These are phyloP conservation scores for Petaurus breviceps DNA, from an alignment of 2,113 vertebrate genomes.

Conservation along the genomic window DNA sequence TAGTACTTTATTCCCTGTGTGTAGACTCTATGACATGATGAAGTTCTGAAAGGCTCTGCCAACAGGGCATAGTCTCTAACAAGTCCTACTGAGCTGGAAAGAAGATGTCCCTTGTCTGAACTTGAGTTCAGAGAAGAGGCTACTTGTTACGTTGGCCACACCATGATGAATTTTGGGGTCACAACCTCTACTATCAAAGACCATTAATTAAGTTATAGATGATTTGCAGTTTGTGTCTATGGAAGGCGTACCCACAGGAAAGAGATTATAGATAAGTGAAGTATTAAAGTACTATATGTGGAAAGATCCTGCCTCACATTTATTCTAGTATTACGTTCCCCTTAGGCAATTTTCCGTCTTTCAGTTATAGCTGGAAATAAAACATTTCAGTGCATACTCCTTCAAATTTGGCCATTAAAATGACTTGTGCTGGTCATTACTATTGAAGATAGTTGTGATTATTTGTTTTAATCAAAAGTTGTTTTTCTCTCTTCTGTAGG, in stretches of 20 bases:
- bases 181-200: background rate
- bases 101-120: background rate
- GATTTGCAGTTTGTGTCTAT: background rate
- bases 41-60: background rate
- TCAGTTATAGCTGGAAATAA: conserved; percentile 30
- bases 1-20: background rate
- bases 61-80: background rate
- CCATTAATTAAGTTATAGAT: background rate
- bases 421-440: background rate
- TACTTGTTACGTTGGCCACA: background rate
- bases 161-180: background rate
- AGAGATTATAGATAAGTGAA: background rate
- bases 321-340: background rate
- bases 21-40: background rate
- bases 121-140: background rate
- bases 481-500: conserved; percentile 82
- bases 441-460: conserved; percentile 28
- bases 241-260: background rate
- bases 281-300: background rate
- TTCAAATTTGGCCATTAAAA: background rate
- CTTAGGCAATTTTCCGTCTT: background rate
- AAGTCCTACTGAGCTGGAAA: background rate
- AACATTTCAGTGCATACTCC: background rate
- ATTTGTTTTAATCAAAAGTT: conserved; percentile 2
- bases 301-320: background rate